These are phyloP conservation scores for Polymixis flavicincta DNA, from an alignment of 2,888 invertebrate species.

Conservation along the genomic window DNA sequence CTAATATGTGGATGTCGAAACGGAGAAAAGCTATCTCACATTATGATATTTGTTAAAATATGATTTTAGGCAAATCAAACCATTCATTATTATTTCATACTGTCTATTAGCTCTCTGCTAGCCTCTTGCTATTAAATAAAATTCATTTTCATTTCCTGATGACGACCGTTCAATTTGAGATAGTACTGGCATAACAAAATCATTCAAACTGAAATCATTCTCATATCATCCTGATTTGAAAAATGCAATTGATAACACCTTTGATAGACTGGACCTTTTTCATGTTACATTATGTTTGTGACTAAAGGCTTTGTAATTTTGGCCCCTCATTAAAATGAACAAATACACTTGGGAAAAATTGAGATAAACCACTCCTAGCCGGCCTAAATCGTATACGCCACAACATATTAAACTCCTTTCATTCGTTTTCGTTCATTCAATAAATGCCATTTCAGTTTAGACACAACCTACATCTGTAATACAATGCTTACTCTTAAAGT, in stretches of 20 bases:
- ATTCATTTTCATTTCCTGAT: neutral
- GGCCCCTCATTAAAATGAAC: neutral
- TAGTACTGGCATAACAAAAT: neutral
- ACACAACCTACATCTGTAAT: constrained; percentile 22
- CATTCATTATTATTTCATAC: neutral
- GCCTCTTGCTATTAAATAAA: neutral
- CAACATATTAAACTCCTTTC: neutral
- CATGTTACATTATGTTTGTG: constrained; percentile 5
- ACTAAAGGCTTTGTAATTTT: neutral
- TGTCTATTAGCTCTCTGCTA: neutral
- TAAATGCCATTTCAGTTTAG: constrained; percentile 5
- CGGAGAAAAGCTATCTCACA: neutral
- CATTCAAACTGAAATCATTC: constrained; percentile 17
- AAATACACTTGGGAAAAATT: constrained; percentile 5
- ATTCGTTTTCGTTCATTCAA: constrained; percentile 11
- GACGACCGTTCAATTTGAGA: neutral
- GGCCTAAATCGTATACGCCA: neutral
- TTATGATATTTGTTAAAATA: neutral
- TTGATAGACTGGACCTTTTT: neutral
- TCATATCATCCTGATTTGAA: neutral
- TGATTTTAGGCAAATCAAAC: constrained; percentile 5
- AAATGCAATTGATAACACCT: neutral
- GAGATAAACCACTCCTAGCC: neutral
- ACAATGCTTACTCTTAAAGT: constrained; percentile 35
- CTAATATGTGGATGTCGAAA: neutral